These are phyloP conservation scores for Tangara arthus DNA, from an alignment of 2,797 vertebrate species.

Conservation along the genomic window DNA sequence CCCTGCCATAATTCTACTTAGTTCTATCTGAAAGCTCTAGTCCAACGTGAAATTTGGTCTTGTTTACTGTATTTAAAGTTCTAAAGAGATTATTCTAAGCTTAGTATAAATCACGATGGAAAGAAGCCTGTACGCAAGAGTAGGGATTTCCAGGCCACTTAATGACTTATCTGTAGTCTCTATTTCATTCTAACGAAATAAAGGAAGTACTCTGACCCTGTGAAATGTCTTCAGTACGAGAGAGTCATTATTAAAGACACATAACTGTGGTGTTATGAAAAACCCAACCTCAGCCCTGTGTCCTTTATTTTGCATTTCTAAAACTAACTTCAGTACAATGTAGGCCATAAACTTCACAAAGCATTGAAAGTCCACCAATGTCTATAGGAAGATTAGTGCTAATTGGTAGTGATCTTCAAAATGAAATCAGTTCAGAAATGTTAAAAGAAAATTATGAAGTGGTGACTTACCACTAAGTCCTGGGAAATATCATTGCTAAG, in stretches of 20 bases:
- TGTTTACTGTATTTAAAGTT: constrained; percentile 48
- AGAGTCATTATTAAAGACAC: constrained; percentile 20
- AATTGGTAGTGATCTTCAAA: constrained; percentile 34
- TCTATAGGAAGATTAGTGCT: constrained; percentile 40
- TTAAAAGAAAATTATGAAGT: constrained; percentile 29
- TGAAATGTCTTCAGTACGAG: constrained; percentile 6
- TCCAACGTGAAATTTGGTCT: neutral
- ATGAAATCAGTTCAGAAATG: constrained; percentile 24
- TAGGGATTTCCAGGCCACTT: constrained; percentile 35
- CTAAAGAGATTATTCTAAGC: constrained; percentile 51
- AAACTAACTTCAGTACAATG: neutral
- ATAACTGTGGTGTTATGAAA: neutral
- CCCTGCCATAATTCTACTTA: neutral
- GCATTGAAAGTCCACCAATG: neutral
- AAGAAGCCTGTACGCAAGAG: neutral
- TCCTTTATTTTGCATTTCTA: constrained; percentile 10
- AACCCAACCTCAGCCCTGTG: neutral
- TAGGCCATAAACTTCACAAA: constrained; percentile 14
- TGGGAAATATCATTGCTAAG: constrained; percentile 30
- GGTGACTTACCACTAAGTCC: neutral
- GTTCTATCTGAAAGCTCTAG: neutral
- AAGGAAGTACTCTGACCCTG: constrained; percentile 17
- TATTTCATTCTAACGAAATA: constrained; percentile 54
- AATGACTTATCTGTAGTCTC: constrained; percentile 32
- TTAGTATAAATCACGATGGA: constrained; percentile 6